Evolutionary conservation across 2,113 vertebrate species (phyloP).

Genomic region (Pleuronectes platessa): DNA sequence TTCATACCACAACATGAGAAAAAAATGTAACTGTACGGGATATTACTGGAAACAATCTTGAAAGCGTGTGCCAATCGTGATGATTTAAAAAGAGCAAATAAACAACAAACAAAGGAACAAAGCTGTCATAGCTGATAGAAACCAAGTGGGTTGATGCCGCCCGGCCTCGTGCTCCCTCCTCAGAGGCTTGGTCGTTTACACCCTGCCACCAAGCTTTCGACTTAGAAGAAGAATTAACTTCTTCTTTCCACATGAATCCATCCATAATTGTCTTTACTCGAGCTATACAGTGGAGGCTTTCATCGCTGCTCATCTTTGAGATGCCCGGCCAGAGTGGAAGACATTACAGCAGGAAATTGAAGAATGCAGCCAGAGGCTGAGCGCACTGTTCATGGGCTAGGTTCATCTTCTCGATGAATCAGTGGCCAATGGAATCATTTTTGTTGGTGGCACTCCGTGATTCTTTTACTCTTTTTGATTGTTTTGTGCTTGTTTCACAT

Average conservation of each 20-base stretch:
- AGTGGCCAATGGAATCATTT: constrained; percentile 17
- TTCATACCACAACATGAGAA: too few species aligned
- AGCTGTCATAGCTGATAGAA: too few species aligned
- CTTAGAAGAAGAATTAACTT: constrained; percentile 2
- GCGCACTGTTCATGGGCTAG: constrained; percentile 20
- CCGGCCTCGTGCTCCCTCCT: background rate
- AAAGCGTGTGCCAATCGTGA: background rate
- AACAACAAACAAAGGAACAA: too few species aligned
- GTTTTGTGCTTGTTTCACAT: constrained; percentile 30
- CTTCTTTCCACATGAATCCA: constrained; percentile 13
- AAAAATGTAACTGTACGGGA: too few species aligned
- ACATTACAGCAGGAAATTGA: constrained; percentile 49
- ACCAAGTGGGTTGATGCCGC: background rate
- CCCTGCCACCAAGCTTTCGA: constrained; percentile 7
- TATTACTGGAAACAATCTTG: too few species aligned
- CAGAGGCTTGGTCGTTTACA: constrained; percentile 27
- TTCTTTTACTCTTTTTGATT: constrained; percentile 1
- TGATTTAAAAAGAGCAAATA: background rate
- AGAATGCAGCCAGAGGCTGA: constrained; percentile 27
- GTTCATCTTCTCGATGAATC: constrained; percentile 37
- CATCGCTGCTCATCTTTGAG: constrained; percentile 43
- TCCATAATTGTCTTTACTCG: constrained; percentile 21
- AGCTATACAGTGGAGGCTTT: constrained; percentile 24
- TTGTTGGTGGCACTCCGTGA: background rate
- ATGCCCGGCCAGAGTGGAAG: constrained; percentile 31